A percentile compares a stretch with the other conserved stretches of the same genome.
Evolutionary conservation across 2,888 invertebrate genomes (phyloP).

Genomic region (Willowsia nigromaculata): DNA sequence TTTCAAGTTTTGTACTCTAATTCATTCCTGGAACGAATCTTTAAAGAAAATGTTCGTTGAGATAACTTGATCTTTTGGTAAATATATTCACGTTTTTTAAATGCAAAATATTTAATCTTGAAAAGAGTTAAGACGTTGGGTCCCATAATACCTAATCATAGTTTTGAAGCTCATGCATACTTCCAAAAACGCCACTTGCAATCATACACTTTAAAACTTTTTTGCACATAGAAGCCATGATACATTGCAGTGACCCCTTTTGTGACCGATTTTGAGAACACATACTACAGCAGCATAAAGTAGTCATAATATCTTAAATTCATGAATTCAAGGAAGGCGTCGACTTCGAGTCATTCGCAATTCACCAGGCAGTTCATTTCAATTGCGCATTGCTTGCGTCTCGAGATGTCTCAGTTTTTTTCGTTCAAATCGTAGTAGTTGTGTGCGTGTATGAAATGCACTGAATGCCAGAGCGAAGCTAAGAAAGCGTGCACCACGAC

Average conservation of each 20-base stretch:
- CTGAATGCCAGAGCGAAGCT: neutral
- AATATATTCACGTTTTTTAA: neutral
- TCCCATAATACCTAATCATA: too few relatives aligned
- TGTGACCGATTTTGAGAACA: conserved; percentile 34
- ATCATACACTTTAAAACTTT: too few relatives aligned
- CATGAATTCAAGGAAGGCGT: conserved; percentile 43
- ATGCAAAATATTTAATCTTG: neutral
- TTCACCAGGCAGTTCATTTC: conserved; percentile 58
- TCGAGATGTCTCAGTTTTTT: conserved; percentile 36
- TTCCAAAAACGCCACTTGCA: too few relatives aligned
- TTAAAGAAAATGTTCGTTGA: too few relatives aligned
- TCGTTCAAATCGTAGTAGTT: neutral
- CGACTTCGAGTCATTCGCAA: conserved; percentile 53
- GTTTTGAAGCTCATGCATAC: too few relatives aligned
- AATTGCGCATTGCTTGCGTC: conserved; percentile 57
- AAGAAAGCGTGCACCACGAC: neutral
- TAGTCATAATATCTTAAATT: conserved; percentile 20
- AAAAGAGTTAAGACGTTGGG: neutral
- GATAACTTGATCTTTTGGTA: too few relatives aligned
- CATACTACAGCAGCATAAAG: neutral
- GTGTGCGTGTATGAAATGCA: neutral
- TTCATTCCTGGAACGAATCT: too few relatives aligned
- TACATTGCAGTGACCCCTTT: conserved; percentile 44
- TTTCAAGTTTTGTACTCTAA: too few relatives aligned
- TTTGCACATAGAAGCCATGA: conserved; percentile 17